Evolutionary conservation across 2,797 vertebrate genomes (phyloP).

Genomic region (Chaetophractus vellerosus): DNA sequence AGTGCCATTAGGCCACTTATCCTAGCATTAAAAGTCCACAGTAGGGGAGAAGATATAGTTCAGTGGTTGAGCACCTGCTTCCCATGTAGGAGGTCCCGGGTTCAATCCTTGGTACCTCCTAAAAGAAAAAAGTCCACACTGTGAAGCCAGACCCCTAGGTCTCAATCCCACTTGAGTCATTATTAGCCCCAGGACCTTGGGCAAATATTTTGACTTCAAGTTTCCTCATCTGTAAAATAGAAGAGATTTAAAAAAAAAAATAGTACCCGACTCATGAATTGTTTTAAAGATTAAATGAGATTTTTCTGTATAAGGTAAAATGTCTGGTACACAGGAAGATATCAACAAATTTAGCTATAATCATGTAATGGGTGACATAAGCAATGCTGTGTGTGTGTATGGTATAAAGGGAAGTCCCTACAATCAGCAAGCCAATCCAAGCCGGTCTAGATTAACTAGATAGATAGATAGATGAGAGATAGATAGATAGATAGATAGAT

Average conservation of each 20-base stretch:
- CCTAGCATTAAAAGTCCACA: neutral
- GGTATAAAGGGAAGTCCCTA: neutral
- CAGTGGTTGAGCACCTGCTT: too few species aligned
- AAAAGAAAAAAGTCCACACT: neutral
- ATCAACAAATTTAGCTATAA: neutral
- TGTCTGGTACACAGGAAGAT: neutral
- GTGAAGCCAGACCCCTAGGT: neutral
- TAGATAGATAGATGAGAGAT: neutral
- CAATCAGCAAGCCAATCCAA: neutral
- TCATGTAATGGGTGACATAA: neutral
- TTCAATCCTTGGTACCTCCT: too few species aligned
- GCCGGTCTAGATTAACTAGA: neutral
- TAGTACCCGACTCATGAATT: neutral
- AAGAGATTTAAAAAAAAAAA: constrained; percentile 18
- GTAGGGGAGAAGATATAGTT: too few species aligned
- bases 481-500: too few species aligned
- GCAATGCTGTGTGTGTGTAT: neutral
- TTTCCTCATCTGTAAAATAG: neutral
- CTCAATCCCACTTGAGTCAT: neutral
- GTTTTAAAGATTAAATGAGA: neutral
- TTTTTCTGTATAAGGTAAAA: neutral
- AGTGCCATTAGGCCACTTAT: neutral
- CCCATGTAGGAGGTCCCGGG: too few species aligned
- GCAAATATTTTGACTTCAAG: neutral
- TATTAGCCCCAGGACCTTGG: neutral